phyloP scores from a whole-genome alignment of 2,113 vertebrate genomes.

The Otolemur garnettii region DNA sequence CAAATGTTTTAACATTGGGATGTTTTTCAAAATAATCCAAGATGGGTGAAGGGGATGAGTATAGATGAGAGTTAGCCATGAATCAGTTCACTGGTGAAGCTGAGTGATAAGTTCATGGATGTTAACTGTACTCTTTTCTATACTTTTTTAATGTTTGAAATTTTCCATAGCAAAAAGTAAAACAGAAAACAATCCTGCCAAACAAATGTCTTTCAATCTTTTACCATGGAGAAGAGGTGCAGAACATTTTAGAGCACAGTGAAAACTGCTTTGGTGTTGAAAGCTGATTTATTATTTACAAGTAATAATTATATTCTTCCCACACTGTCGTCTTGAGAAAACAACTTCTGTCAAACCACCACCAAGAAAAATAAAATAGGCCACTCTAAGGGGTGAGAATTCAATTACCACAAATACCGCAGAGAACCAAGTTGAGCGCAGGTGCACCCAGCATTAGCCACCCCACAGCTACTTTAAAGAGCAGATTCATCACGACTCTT shows the following conservation, averaged over 20 bases:
- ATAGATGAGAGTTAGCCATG: background rate
- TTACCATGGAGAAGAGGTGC: background rate
- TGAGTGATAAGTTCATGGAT: background rate
- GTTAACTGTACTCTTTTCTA: background rate
- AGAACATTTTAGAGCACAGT: constrained; percentile 36
- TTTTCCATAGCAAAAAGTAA: constrained; percentile 30
- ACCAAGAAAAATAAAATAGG: background rate
- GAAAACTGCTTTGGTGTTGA: constrained; percentile 7
- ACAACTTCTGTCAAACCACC: constrained; percentile 36
- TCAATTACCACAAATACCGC: background rate
- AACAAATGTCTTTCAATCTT: constrained; percentile 47
- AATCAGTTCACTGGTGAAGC: background rate
- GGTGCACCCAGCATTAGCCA: background rate
- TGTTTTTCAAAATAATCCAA: constrained; percentile 37
- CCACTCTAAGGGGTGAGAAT: background rate
- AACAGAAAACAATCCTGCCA: constrained; percentile 29
- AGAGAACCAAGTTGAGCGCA: background rate
- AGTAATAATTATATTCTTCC: constrained; percentile 25
- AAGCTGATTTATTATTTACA: constrained; percentile 40
- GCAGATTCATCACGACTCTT: background rate
- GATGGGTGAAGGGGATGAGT: too few relatives aligned
- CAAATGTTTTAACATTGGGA: background rate
- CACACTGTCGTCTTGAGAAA: constrained; percentile 31
- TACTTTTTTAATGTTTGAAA: constrained; percentile 5
- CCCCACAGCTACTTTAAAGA: background rate